Evolutionary conservation across 2,113 vertebrate species (phyloP).

Genomic region (Fregetta grallaria): DNA sequence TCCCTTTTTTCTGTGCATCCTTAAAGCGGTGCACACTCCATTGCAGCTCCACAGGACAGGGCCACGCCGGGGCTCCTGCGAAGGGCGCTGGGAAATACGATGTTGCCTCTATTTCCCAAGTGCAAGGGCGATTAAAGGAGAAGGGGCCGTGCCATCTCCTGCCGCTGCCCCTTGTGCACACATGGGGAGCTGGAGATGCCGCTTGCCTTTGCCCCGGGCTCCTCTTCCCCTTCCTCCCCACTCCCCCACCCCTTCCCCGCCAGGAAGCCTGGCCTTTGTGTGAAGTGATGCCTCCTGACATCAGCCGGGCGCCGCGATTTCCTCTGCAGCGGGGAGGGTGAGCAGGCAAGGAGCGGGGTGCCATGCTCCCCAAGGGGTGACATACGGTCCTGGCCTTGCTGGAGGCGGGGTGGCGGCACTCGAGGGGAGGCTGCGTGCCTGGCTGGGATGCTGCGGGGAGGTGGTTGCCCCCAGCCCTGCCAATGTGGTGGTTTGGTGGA

Average conservation of each 20-base stretch:
- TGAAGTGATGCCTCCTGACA: constrained; percentile 63
- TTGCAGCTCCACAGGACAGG: background rate
- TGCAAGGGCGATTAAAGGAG: background rate
- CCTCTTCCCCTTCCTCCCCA: constrained; percentile 40
- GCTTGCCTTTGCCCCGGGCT: constrained; percentile 39
- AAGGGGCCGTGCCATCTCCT: background rate
- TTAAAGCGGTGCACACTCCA: background rate
- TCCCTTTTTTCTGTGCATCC: background rate
- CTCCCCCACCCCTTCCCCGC: constrained; percentile 8
- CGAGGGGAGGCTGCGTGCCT: rapidly evolving
- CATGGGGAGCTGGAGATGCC: background rate
- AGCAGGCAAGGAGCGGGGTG: background rate
- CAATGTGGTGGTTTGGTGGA: rapidly evolving
- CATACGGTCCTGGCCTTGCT: background rate
- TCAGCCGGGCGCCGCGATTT: constrained; percentile 23
- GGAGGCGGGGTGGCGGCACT: background rate
- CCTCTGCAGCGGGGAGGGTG: background rate
- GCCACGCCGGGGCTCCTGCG: background rate
- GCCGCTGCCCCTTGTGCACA: background rate
- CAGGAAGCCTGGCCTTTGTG: constrained; percentile 50
- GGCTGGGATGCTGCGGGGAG: background rate
- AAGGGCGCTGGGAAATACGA: background rate
- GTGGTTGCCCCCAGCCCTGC: background rate
- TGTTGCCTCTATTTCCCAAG: background rate
- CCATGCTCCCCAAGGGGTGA: background rate